These are phyloP conservation scores for Alfaro cultratus DNA, from an alignment of 2,797 vertebrate species.

Conservation along the genomic window DNA sequence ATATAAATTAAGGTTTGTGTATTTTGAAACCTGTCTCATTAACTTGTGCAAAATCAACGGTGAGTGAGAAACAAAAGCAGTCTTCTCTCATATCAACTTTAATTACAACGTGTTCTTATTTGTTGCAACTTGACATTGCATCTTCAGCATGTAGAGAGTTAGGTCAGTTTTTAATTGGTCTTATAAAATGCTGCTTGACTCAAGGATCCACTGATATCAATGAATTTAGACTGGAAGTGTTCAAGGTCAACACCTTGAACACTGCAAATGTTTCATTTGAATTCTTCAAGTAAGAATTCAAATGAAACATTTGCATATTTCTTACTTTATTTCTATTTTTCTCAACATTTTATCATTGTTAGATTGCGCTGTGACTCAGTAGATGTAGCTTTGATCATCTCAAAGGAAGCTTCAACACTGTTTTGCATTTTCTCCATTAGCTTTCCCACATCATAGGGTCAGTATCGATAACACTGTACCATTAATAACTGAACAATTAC, in stretches of 20 bases:
- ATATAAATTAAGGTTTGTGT: background rate
- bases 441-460: background rate
- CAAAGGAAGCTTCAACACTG: background rate
- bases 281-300: background rate
- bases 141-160: background rate
- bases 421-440: background rate
- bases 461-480: background rate
- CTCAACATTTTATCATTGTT: background rate
- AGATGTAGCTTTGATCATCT: background rate
- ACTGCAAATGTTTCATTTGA: too few species aligned
- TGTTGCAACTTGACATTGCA: background rate
- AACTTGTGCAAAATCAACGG: background rate
- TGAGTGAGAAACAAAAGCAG: background rate
- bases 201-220: background rate
- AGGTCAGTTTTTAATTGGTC: background rate
- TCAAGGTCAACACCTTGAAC: background rate
- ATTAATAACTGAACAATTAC: background rate
- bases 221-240: background rate
- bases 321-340: background rate
- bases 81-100: background rate
- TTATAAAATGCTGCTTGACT: background rate
- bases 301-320: background rate
- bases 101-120: conserved; percentile 2
- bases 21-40: background rate
- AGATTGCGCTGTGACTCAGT: background rate